Conservation (phyloP, 1,140 invertebrate species). For the Aphelenchoides avenae region DNA sequence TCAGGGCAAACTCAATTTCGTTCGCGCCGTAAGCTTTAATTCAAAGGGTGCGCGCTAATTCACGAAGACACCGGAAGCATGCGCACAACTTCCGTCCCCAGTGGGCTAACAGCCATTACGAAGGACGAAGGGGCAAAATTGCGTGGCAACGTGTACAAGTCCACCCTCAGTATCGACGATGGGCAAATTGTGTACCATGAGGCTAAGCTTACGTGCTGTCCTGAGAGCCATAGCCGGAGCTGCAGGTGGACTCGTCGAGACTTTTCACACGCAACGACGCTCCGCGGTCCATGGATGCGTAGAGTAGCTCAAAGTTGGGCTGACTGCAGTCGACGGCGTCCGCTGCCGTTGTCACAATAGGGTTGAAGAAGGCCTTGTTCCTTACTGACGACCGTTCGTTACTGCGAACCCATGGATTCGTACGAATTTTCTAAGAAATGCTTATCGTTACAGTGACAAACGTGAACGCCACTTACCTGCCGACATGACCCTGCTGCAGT, state of each 20-base stretch:
- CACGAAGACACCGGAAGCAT: neutral
- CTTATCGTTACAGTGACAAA: neutral
- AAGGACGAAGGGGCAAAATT: too few relatives aligned
- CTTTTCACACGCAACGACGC: constrained; percentile 15
- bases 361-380: neutral
- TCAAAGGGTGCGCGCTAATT: neutral
- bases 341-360: neutral
- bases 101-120: too few relatives aligned
- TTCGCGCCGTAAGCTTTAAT: too few relatives aligned
- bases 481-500: constrained; percentile 6
- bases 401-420: constrained; percentile 22
- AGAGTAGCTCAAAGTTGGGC: neutral
- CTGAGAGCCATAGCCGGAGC: constrained; percentile 28
- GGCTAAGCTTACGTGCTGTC: constrained; percentile 35
- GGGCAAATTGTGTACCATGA: too few relatives aligned
- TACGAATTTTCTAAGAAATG: constrained; percentile 21
- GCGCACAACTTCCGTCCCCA: neutral
- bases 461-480: constrained; percentile 3
- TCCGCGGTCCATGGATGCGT: constrained; percentile 14
- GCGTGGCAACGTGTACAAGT: too few relatives aligned
- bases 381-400: constrained; percentile 4
- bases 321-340: neutral
- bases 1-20: too few relatives aligned
- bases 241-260: constrained; percentile 35
- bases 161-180: too few relatives aligned